Conservation (phyloP, 2,888 invertebrate species). For the Tupiocoris notatus region DNA sequence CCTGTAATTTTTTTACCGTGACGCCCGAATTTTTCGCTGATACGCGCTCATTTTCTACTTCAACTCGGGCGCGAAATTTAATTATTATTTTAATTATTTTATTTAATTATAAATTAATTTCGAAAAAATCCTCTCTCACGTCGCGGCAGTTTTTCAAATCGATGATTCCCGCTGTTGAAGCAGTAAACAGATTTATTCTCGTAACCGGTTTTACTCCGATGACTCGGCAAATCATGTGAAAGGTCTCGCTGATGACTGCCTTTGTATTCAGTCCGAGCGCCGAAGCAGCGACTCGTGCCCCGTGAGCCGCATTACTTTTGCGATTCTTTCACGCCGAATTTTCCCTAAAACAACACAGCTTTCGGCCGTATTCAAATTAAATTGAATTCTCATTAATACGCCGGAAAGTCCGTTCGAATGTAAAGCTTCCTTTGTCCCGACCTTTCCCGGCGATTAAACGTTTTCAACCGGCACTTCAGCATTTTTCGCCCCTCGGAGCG, state of each 20-base stretch:
- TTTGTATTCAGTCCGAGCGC: background rate
- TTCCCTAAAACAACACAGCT: background rate
- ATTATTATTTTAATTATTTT: too few species aligned
- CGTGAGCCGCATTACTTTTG: background rate
- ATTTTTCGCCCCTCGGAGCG: background rate
- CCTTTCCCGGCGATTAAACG: background rate
- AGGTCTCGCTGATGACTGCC: background rate
- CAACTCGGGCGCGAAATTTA: too few species aligned
- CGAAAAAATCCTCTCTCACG: too few species aligned
- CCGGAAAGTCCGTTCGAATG: background rate
- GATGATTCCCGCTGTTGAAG: too few species aligned
- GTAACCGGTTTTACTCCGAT: too few species aligned
- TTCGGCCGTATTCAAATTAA: background rate
- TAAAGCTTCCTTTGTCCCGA: background rate
- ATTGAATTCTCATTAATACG: background rate
- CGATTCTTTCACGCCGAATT: background rate
- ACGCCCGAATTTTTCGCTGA: too few species aligned
- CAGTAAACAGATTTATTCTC: too few species aligned
- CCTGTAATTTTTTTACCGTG: too few species aligned
- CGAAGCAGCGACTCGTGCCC: background rate
- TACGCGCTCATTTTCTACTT: too few species aligned
- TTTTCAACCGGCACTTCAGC: background rate
- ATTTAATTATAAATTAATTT: too few species aligned
- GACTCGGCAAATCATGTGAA: background rate
- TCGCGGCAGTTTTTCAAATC: too few species aligned